Evolutionary conservation across 1,140 invertebrate species (phyloP).

Genomic region (Wiebesia pumilae): DNA sequence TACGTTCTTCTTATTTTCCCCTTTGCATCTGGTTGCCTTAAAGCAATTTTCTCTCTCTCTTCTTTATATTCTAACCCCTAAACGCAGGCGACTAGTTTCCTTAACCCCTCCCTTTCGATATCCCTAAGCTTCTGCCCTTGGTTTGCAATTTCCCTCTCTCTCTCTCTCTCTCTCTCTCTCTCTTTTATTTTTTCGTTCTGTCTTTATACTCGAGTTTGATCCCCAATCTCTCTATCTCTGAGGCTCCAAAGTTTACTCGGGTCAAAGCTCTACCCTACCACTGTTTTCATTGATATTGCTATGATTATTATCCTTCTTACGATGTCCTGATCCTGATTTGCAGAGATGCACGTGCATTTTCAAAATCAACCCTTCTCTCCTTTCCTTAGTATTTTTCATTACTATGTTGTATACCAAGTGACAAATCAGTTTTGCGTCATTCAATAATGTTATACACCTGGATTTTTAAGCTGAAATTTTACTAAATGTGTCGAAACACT

Average conservation of each 20-base stretch:
- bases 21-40: constrained; percentile 73
- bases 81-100: constrained; percentile 30
- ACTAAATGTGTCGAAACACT: no score
- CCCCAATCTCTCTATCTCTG: constrained; percentile 10
- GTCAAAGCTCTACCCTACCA: constrained; percentile 8
- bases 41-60: constrained; percentile 58
- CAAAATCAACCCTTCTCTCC: neutral
- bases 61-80: constrained; percentile 55
- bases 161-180: no score
- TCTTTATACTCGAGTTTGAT: constrained; percentile 39
- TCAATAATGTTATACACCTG: neutral
- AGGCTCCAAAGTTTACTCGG: constrained; percentile 8
- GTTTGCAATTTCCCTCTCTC: constrained; percentile 8
- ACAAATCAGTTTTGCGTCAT: neutral
- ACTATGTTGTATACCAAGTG: neutral
- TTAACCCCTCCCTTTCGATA: constrained; percentile 14
- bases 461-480: neutral
- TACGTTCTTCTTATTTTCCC: constrained; percentile 55
- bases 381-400: neutral
- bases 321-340: neutral
- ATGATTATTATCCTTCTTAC: constrained; percentile 30
- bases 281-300: constrained; percentile 14
- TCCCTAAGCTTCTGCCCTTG: constrained; percentile 34
- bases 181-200: constrained; percentile 32
- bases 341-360: constrained; percentile 40